A percentile compares a stretch with the other conserved stretches of the same genome.
Conservation (phyloP, 1,140 invertebrate genomes). For the Agraylea sexmaculata region DNA sequence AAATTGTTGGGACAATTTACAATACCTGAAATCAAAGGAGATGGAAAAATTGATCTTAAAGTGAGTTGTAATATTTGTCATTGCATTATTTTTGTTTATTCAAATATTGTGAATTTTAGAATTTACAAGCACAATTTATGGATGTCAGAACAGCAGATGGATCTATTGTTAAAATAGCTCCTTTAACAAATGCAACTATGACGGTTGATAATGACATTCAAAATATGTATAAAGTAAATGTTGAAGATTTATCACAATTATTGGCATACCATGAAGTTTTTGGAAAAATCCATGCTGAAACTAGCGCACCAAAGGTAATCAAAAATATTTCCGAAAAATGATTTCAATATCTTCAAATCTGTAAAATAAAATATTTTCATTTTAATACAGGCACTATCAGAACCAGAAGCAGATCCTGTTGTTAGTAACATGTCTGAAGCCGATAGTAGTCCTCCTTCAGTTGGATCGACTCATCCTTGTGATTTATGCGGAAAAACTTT, state of each 20-base stretch:
- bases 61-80: conserved; percentile 20
- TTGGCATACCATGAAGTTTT: conserved; percentile 79
- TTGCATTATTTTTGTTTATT: not conserved
- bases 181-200: conserved; percentile 33
- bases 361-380: conserved; percentile 10
- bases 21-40: conserved; percentile 37
- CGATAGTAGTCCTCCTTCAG: conserved; percentile 38
- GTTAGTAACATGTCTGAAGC: conserved; percentile 36
- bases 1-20: conserved; percentile 35
- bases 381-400: conserved; percentile 28
- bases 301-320: conserved; percentile 33
- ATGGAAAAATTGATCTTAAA: conserved; percentile 34
- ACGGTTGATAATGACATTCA: conserved; percentile 56
- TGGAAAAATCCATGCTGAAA: conserved; percentile 62
- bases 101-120: conserved; percentile 23
- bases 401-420: conserved; percentile 43
- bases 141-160: conserved; percentile 56
- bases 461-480: conserved; percentile 58
- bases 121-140: conserved; percentile 47
- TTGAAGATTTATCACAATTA: conserved; percentile 69
- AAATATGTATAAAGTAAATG: conserved; percentile 75
- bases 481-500: conserved; percentile 77
- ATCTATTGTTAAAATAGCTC: conserved; percentile 58
- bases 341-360: not conserved
- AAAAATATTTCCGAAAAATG: conserved; percentile 14